phyloP scores from a whole-genome alignment of 2,113 vertebrate genomes.

The Oceanodroma tethys region DNA sequence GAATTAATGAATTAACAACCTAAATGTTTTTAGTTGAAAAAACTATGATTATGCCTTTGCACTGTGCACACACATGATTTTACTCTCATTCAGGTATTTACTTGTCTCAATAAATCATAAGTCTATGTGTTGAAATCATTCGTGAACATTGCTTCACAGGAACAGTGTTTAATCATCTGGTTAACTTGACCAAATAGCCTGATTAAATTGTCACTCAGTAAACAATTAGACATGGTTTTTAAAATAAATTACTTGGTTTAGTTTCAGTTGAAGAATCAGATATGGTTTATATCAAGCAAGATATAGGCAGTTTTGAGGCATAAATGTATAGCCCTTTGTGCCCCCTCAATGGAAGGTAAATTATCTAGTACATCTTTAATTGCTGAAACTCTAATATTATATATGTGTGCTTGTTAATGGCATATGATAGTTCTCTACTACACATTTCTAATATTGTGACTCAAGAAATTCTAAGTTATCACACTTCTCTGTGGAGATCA shows the following conservation, averaged over 20 bases:
- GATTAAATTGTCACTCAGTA: background rate
- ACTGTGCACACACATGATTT: background rate
- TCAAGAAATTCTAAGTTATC: background rate
- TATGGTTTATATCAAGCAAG: background rate
- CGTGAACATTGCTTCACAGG: background rate
- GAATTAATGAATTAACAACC: background rate
- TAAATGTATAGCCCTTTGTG: background rate
- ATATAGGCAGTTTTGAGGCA: background rate
- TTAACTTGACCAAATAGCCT: background rate
- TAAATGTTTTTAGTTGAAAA: background rate
- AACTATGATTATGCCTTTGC: background rate
- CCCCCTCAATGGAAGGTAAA: background rate
- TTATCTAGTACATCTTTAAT: background rate
- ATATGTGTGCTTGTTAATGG: background rate
- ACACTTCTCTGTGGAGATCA: background rate
- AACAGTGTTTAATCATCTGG: background rate
- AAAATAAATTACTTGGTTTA: background rate
- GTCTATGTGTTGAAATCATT: background rate
- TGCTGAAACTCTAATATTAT: background rate
- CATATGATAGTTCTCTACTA: background rate
- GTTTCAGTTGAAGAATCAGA: background rate
- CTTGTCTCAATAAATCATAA: background rate
- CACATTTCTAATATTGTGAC: background rate
- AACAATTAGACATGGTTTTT: background rate
- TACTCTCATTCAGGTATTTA: background rate